Percentiles rank a stretch among this genome's conserved stretches.
These are phyloP conservation scores for Vollenhovia emeryi DNA, from an alignment of 1,140 invertebrate genomes.

Conservation along the genomic window DNA sequence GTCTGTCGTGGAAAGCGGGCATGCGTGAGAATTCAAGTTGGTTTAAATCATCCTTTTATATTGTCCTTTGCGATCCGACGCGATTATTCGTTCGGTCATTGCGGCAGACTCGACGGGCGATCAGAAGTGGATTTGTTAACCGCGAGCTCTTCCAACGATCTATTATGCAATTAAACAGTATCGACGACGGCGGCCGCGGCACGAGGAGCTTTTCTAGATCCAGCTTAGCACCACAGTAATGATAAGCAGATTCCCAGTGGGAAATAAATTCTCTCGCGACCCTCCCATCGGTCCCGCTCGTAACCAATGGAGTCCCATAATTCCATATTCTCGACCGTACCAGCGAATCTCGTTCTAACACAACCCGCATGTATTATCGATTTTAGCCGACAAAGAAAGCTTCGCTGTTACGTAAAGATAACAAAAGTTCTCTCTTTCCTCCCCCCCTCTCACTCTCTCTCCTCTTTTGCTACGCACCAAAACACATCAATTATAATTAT, in stretches of 20 bases:
- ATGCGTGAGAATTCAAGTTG: neutral
- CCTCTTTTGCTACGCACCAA: neutral
- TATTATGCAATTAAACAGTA: conserved; percentile 40
- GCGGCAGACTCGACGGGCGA: neutral
- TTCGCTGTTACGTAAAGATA: neutral
- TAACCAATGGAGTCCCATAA: conserved; percentile 48
- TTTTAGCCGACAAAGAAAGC: conserved; percentile 1
- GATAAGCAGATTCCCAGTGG: conserved; percentile 54
- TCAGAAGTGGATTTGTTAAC: neutral
- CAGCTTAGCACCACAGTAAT: conserved; percentile 45
- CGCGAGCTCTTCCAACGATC: neutral
- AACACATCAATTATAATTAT: conserved; percentile 13
- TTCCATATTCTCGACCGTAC: conserved; percentile 28
- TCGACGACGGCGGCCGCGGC: neutral
- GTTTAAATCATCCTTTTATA: neutral
- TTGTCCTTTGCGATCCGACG: neutral
- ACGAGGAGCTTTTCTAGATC: conserved; percentile 30
- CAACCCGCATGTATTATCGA: neutral
- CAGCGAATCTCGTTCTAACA: conserved; percentile 27
- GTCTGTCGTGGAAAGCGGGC: neutral
- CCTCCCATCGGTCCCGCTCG: neutral
- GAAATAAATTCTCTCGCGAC: conserved; percentile 53
- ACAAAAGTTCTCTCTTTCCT: neutral
- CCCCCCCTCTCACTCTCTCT: too few relatives aligned
- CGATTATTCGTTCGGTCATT: neutral